phyloP scores from a whole-genome alignment of 2,888 invertebrate genomes.

The Mamestra brassicae region DNA sequence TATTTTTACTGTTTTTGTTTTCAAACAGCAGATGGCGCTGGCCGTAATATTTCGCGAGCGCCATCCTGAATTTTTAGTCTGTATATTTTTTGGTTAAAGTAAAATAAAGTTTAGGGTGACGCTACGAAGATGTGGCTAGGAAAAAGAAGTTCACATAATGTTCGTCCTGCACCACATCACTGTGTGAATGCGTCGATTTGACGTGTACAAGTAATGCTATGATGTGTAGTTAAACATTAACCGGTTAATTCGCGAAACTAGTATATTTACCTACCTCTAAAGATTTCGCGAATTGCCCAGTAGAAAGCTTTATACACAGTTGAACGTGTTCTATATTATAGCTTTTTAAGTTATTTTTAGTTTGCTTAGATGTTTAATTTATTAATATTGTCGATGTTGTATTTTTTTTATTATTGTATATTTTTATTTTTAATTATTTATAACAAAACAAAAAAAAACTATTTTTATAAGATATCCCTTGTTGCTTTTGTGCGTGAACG shows the following conservation, averaged over 20 bases:
- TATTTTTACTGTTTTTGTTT: conserved; percentile 43
- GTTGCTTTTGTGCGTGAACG: conserved; percentile 49
- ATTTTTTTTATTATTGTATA: conserved; percentile 55
- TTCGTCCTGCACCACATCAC: conserved; percentile 71
- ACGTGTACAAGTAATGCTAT: conserved; percentile 64
- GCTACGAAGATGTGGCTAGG: conserved; percentile 79
- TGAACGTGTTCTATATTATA: conserved; percentile 67
- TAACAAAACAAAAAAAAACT: conserved; percentile 31
- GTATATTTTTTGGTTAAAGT: conserved; percentile 31
- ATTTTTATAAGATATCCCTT: conserved; percentile 51
- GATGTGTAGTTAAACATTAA: conserved; percentile 70
- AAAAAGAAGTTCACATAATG: conserved; percentile 65
- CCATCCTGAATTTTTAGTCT: conserved; percentile 84
- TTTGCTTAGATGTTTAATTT: conserved; percentile 73
- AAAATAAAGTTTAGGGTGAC: conserved; percentile 83
- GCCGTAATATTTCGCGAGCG: conserved; percentile 84
- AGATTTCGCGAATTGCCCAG: conserved; percentile 68
- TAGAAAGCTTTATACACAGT: conserved; percentile 71
- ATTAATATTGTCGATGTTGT: conserved; percentile 73
- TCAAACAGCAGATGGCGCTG: conserved; percentile 86
- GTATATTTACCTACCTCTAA: neutral
- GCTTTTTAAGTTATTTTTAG: conserved; percentile 73
- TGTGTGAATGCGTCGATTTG: conserved; percentile 72
- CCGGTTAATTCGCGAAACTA: conserved; percentile 66
- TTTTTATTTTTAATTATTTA: conserved; percentile 48